Evolutionary conservation across 2,888 invertebrate genomes (phyloP).

Genomic region (Heliconius erato): DNA sequence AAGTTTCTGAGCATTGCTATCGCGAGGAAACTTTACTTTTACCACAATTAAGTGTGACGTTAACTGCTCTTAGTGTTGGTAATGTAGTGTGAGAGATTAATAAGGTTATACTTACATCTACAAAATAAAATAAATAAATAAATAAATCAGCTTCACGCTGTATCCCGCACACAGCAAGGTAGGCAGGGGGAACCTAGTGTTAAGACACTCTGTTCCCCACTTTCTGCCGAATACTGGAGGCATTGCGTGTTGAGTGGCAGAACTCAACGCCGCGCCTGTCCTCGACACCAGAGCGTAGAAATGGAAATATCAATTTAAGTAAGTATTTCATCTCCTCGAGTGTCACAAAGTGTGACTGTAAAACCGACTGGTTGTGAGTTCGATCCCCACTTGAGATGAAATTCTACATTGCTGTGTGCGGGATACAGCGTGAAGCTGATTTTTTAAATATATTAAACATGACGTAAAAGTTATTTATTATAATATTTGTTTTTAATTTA

Average conservation of each 20-base stretch:
- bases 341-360: too few species aligned
- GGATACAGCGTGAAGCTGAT: too few species aligned
- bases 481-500: too few species aligned
- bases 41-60: constrained; percentile 81
- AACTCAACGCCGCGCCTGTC: too few species aligned
- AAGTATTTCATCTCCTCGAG: neutral
- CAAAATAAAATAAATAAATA: too few species aligned
- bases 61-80: constrained; percentile 70
- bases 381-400: too few species aligned
- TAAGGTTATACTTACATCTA: constrained; percentile 55
- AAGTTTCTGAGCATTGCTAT: constrained; percentile 58
- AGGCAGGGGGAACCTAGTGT: neutral
- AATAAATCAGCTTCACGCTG: neutral
- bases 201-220: neutral
- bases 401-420: too few species aligned
- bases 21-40: constrained; percentile 78
- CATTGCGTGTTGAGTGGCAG: neutral
- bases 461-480: too few species aligned
- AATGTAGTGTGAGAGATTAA: constrained; percentile 58
- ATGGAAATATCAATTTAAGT: neutral
- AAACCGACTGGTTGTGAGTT: too few species aligned
- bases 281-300: neutral
- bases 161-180: neutral
- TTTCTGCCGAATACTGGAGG: neutral
- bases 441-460: too few species aligned